Evolutionary conservation across 2,888 invertebrate genomes (phyloP).

Genomic region (Blastobasis lacticolella): DNA sequence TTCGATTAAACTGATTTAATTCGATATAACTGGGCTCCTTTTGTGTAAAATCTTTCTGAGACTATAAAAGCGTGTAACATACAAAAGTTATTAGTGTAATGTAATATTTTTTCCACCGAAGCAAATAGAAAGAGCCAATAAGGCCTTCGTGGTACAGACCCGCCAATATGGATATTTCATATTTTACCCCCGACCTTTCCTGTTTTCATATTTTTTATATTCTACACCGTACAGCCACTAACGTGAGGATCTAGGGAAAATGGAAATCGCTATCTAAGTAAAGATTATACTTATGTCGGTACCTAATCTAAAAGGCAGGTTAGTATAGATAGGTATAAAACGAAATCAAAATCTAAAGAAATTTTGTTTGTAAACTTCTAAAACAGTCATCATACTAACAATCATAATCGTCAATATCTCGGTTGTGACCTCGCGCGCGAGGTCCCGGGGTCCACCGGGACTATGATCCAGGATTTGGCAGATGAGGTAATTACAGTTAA

Average conservation of each 20-base stretch:
- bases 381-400: neutral
- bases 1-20: too few relatives aligned
- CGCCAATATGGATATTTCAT: slow-evolving; percentile 69
- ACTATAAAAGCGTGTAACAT: too few relatives aligned
- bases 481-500: too few relatives aligned
- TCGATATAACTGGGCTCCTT: too few relatives aligned
- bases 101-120: neutral
- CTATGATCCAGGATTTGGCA: too few relatives aligned
- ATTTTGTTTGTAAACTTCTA: neutral
- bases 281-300: too few relatives aligned
- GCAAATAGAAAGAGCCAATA: slow-evolving; percentile 43
- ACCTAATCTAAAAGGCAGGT: too few relatives aligned
- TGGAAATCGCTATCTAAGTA: neutral
- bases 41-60: too few relatives aligned
- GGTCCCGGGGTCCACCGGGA: too few relatives aligned
- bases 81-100: too few relatives aligned
- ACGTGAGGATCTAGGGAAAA: neutral
- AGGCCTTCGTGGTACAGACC: slow-evolving; percentile 30
- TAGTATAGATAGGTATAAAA: too few relatives aligned
- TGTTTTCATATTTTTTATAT: slow-evolving; percentile 49
- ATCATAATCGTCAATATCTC: neutral
- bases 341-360: too few relatives aligned
- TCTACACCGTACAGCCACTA: slow-evolving; percentile 24
- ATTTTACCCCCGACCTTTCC: slow-evolving; percentile 50
- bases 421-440: neutral